Evolutionary conservation across 2,888 invertebrate genomes (phyloP), one percentile per base, ranked within the genome.

Genomic region (Trichogramma evanescens): DNA sequence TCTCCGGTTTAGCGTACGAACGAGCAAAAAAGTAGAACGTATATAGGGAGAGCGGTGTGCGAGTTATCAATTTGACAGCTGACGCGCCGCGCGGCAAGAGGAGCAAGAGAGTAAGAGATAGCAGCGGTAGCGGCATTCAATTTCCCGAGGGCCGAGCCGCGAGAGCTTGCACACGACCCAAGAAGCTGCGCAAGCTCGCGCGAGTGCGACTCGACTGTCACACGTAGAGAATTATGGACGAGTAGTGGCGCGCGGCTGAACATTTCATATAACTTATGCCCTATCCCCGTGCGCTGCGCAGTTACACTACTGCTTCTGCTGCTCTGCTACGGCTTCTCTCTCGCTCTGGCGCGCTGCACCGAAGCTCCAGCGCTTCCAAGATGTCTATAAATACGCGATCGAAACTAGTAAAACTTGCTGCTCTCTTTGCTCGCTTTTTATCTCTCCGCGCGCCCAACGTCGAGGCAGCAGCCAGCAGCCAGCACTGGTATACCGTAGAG

Each of bases 241-340:
- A 71, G 69, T 73, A 76, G 76, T 75, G 70, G 76, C 75, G 75
- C 75, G 74, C 73, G 76, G 76, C 74, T 72, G 71, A 74, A 73
- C 73, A 74, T 75, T 75, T 26, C 26, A 75, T 74, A 76, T 76
- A 76, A 76, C 75, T 76, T 76, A 75, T 62, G 62, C 55, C 63
- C 54, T 46, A 50, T 48, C 13, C 54, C 9, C 45, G 43, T 4
- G 42, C 51, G n/a, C 51, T 48, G 45, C 54, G 48, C 38, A 50
- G 6, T 55, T 26, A 51, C 51, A 52, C 56, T 52, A n/a, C 50
- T 56, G 50, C 62, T 56, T 44, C 41, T 62, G 56, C 52, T 44
- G 49, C 56, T 13, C 48, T 50, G 46, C 56, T 63, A 46, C 58
- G 46, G 56, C 63, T 66, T 58, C 65, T 65, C 69, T 71, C 70